These are phyloP conservation scores for Pantala flavescens DNA, from an alignment of 1,140 invertebrate genomes.

Conservation along the genomic window DNA sequence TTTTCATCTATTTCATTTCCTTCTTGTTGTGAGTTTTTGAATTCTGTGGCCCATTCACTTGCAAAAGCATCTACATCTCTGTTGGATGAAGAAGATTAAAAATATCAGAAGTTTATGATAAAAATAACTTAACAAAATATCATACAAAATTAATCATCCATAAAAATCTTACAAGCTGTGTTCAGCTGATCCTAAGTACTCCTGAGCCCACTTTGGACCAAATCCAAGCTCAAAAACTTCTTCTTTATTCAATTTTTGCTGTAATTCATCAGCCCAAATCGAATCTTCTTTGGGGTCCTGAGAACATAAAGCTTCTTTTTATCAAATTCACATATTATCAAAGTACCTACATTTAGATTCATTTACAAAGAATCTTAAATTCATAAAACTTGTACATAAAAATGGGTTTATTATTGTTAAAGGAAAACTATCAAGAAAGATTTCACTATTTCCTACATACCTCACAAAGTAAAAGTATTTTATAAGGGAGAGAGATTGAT, in stretches of 20 bases:
- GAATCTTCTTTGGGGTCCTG: constrained; percentile 31
- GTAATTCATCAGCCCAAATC: constrained; percentile 31
- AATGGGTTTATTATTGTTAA: too few relatives aligned
- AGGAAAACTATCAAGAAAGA: too few relatives aligned
- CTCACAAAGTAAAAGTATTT: too few relatives aligned
- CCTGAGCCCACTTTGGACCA: constrained; percentile 45
- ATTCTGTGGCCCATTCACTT: constrained; percentile 28
- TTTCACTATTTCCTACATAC: too few relatives aligned
- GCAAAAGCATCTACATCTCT: constrained; percentile 16
- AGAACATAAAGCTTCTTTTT: constrained; percentile 1
- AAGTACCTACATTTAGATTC: too few relatives aligned
- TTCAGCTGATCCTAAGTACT: constrained; percentile 45
- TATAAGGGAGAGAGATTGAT: too few relatives aligned
- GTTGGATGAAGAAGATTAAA: not conserved
- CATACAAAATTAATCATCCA: not conserved
- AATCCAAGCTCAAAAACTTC: constrained; percentile 37
- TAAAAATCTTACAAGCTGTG: constrained; percentile 23
- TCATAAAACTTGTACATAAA: too few relatives aligned
- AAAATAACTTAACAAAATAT: constrained; percentile 10
- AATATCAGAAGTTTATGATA: not conserved
- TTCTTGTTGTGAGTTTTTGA: constrained; percentile 18
- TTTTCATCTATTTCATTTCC: not conserved
- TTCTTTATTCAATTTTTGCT: constrained; percentile 13
- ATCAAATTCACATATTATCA: too few relatives aligned
- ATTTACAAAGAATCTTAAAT: too few relatives aligned